These are phyloP conservation scores for Rapana venosa DNA, from an alignment of 2,888 invertebrate genomes.

Conservation along the genomic window DNA sequence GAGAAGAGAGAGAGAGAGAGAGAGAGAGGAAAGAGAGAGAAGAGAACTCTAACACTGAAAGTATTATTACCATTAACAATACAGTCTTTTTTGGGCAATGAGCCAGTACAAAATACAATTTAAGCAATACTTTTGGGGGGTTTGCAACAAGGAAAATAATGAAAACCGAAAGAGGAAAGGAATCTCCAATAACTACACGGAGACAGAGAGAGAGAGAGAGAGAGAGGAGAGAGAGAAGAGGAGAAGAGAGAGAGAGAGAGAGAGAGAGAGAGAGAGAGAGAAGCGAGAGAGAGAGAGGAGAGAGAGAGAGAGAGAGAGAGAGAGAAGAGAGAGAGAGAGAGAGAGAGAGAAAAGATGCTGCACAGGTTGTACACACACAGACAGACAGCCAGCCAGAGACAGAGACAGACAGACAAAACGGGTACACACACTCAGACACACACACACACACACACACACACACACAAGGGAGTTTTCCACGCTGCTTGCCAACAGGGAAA, in stretches of 20 bases:
- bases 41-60: too few relatives aligned
- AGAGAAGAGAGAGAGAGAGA: not conserved
- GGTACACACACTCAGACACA: not conserved
- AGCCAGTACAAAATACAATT: too few relatives aligned
- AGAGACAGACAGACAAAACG: not conserved
- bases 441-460: constrained; percentile 6
- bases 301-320: not conserved
- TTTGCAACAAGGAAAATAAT: too few relatives aligned
- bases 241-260: too few relatives aligned
- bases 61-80: too few relatives aligned
- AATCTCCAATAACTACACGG: not conserved
- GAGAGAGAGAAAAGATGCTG: not conserved
- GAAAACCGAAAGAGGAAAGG: too few relatives aligned
- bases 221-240: not conserved
- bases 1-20: too few relatives aligned
- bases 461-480: not conserved
- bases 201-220: not conserved
- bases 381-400: not conserved
- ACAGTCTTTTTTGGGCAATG: too few relatives aligned
- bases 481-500: not conserved
- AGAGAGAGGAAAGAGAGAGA: too few relatives aligned
- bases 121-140: too few relatives aligned
- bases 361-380: not conserved
- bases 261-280: too few relatives aligned
- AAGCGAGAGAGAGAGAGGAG: not conserved